Conservation (phyloP, 2,113 vertebrate genomes). For the Chrysochloris asiatica region DNA sequence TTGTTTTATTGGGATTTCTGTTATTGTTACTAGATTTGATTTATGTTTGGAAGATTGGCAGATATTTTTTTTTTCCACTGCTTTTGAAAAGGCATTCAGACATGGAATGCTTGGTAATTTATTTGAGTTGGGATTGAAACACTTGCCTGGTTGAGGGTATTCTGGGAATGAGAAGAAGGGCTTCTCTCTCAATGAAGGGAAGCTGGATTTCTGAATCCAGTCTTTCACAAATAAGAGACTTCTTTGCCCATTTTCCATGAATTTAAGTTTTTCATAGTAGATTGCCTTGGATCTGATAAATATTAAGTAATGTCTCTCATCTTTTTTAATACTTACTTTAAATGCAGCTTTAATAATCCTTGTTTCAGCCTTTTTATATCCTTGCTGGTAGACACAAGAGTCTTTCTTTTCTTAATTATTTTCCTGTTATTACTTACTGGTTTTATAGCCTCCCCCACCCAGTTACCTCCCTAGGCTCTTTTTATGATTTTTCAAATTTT, state of each 20-base stretch:
- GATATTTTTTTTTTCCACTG: neutral
- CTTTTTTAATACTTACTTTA: constrained; percentile 44
- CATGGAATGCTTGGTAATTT: constrained; percentile 66
- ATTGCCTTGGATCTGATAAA: constrained; percentile 43
- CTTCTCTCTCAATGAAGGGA: constrained; percentile 32
- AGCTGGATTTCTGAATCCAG: constrained; percentile 64
- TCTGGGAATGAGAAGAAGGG: constrained; percentile 63
- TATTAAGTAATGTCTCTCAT: constrained; percentile 41
- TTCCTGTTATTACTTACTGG: neutral
- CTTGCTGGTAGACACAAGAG: neutral
- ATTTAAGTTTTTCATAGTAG: constrained; percentile 64
- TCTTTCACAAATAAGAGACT: constrained; percentile 63
- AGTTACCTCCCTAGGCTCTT: neutral
- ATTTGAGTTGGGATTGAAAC: constrained; percentile 63
- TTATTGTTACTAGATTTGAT: constrained; percentile 22
- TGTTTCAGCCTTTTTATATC: neutral
- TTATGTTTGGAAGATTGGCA: constrained; percentile 43
- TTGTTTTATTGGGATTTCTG: neutral
- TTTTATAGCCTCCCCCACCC: neutral
- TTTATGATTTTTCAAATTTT: constrained; percentile 18
- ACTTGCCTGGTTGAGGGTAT: constrained; percentile 53
- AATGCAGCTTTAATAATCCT: neutral
- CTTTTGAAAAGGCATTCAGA: constrained; percentile 48
- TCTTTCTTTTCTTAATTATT: neutral
- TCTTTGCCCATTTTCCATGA: constrained; percentile 69